These are phyloP conservation scores for Amphimedon queenslandica DNA, from an alignment of 37 sponge, comb jelly and placozoan genomes.

Conservation along the genomic window DNA sequence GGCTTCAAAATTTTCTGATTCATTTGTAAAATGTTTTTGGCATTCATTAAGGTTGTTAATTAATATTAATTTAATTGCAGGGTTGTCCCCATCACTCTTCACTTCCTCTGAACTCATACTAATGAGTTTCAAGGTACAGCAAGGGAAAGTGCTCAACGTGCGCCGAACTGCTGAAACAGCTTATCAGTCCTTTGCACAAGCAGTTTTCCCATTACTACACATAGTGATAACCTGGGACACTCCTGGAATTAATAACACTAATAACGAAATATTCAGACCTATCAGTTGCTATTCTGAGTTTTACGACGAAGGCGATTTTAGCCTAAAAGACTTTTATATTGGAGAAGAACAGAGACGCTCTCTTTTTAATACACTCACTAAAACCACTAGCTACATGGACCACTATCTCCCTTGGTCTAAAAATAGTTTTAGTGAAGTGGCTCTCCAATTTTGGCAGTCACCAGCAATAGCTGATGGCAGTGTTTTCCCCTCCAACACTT, in stretches of 20 bases:
- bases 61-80: conserved; percentile 20
- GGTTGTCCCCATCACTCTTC: conserved; percentile 31
- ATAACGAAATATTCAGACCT: background rate
- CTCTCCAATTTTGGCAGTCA: conserved; percentile 52
- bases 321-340: background rate
- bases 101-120: conserved; percentile 55
- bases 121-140: conserved; percentile 38
- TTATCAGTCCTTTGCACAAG: conserved; percentile 27
- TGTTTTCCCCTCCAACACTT: background rate
- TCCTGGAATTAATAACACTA: background rate
- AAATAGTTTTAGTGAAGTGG: conserved; percentile 56
- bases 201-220: conserved; percentile 39
- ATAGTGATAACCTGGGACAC: conserved; percentile 58
- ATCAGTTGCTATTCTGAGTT: background rate
- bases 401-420: conserved; percentile 30
- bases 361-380: conserved; percentile 26
- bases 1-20: no score
- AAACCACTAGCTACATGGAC: conserved; percentile 28
- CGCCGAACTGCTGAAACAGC: conserved; percentile 33
- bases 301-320: background rate
- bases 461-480: background rate
- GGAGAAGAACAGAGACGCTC: background rate
- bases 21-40: no score
- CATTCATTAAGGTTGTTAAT: no score
- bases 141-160: conserved; percentile 16